Conservation (phyloP, 2,113 vertebrate species). For the Equus quagga region DNA sequence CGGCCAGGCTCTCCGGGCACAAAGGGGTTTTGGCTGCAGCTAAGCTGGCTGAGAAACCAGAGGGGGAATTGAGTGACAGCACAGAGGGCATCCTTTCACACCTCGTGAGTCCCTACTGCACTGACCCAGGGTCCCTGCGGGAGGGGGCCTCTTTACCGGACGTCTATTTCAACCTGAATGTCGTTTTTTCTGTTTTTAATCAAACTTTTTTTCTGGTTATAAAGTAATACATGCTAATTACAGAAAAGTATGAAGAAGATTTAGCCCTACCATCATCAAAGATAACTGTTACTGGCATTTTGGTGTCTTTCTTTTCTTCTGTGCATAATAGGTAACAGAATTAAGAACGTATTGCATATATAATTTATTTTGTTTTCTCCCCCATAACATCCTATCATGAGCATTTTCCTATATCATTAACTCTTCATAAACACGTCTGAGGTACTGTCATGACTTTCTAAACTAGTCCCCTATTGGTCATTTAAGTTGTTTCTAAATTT, state of each 20-base stretch:
- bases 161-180: not conserved
- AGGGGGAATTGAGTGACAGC: not conserved
- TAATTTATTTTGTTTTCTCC: not conserved
- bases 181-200: not conserved
- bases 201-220: not conserved
- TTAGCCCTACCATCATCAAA: not conserved
- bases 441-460: not conserved
- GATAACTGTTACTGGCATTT: not conserved
- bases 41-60: not conserved
- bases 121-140: no score
- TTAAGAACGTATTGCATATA: not conserved
- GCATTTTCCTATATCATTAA: not conserved
- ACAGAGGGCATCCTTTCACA: not conserved
- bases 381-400: not conserved
- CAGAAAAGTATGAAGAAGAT: not conserved
- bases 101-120: fast-evolving
- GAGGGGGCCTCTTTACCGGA: not conserved
- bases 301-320: not conserved
- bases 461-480: not conserved
- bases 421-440: not conserved
- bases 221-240: conserved; percentile 6
- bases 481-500: not conserved
- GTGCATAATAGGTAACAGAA: not conserved
- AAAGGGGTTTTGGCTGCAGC: not conserved
- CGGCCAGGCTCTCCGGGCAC: not conserved